A percentile compares a stretch with the other conserved stretches of the same genome.
Evolutionary conservation across 2,797 vertebrate genomes (phyloP).

Genomic region (Gymnothorax reevesii): DNA sequence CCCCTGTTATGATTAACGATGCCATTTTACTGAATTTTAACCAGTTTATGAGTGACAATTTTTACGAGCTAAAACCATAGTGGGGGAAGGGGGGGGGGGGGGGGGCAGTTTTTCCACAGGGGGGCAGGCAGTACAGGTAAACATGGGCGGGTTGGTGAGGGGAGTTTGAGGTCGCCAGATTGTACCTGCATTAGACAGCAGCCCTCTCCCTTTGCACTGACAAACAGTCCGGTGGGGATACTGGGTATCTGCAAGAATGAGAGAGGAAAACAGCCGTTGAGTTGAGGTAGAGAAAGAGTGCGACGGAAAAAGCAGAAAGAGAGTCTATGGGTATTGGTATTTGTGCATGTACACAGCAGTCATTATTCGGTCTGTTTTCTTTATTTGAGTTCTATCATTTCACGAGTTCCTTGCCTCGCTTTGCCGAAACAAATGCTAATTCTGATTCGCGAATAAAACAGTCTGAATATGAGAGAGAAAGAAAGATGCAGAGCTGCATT

Average conservation of each 20-base stretch:
- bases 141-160: neutral
- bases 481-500: conserved; percentile 37
- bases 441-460: neutral
- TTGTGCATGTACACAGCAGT: too few species aligned
- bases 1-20: conserved; percentile 55
- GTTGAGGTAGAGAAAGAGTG: conserved; percentile 24
- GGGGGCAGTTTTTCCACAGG: conserved; percentile 32
- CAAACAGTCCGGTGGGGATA: conserved; percentile 91
- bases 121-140: conserved; percentile 39
- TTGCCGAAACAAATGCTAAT: too few species aligned
- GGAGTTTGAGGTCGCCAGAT: neutral
- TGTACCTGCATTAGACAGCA: conserved; percentile 95
- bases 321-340: too few species aligned
- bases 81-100: conserved; percentile 28
- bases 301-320: neutral
- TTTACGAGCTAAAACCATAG: conserved; percentile 40
- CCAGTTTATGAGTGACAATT: conserved; percentile 54
- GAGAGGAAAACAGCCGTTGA: neutral
- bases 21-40: conserved; percentile 58
- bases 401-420: too few species aligned
- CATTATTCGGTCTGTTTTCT: too few species aligned
- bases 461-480: neutral
- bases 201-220: conserved; percentile 92
- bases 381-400: too few species aligned
- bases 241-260: conserved; percentile 81